phyloP scores from a whole-genome alignment of 2,797 vertebrate genomes.

The Sebastes vulpes region DNA sequence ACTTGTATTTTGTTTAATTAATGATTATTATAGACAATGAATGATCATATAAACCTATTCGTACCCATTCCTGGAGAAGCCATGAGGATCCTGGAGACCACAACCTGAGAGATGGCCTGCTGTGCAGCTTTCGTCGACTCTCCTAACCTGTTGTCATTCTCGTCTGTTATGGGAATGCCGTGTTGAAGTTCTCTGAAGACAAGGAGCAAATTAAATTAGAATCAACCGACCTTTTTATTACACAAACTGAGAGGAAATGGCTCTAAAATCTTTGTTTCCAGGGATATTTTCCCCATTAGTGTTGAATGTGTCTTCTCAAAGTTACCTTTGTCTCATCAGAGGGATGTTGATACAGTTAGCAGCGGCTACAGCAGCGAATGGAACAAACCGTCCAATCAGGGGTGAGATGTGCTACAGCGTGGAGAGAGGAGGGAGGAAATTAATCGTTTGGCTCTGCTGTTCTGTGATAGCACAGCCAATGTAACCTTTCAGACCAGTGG shows the following conservation, averaged over 20 bases:
- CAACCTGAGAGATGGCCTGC: slow-evolving; percentile 97
- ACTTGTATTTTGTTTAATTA: not conserved
- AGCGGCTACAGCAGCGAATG: slow-evolving; percentile 97
- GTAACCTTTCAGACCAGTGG: not conserved
- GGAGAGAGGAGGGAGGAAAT: slow-evolving; percentile 16
- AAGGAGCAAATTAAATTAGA: not conserved
- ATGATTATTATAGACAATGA: not conserved
- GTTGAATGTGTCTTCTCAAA: not conserved
- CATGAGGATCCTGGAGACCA: slow-evolving; percentile 97
- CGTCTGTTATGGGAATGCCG: slow-evolving; percentile 95
- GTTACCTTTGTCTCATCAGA: slow-evolving; percentile 97
- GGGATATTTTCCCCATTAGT: not conserved
- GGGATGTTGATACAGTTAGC: slow-evolving; percentile 99
- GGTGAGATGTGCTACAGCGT: slow-evolving; percentile 91
- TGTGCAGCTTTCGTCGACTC: slow-evolving; percentile 94
- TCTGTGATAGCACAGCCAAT: not conserved
- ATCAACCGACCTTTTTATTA: not conserved
- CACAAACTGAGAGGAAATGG: not conserved
- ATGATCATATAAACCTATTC: slow-evolving; percentile 31
- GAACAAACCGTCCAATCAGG: slow-evolving; percentile 96
- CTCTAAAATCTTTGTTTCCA: not conserved
- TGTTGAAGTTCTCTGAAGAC: slow-evolving; percentile 91
- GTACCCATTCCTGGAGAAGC: slow-evolving; percentile 98
- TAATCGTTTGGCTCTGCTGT: not conserved
- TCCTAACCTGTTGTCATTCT: slow-evolving; percentile 93